Evolutionary conservation across 1,140 invertebrate genomes (phyloP).

Genomic region (Lithobius niger): DNA sequence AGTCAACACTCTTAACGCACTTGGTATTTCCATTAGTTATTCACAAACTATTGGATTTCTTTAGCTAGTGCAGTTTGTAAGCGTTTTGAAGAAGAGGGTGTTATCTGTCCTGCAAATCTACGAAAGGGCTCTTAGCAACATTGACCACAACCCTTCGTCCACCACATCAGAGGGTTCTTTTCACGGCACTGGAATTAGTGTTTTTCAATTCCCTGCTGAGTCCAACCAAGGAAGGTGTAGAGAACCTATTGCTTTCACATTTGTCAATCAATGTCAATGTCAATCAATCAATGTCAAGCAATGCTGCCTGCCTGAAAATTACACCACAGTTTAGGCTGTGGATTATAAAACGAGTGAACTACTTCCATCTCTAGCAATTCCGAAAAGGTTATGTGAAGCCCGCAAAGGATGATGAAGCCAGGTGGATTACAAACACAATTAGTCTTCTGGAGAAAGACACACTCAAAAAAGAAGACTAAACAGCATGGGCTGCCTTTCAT

Average conservation of each 20-base stretch:
- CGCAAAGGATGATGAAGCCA: background rate
- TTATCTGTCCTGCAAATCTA: background rate
- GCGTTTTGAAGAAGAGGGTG: too few species aligned
- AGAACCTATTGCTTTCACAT: slow-evolving; percentile 5
- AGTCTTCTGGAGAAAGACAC: background rate
- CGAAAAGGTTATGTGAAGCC: background rate
- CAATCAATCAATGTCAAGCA: background rate
- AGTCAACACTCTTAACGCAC: too few species aligned
- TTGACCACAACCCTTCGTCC: slow-evolving; percentile 20
- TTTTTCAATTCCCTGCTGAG: slow-evolving; percentile 11
- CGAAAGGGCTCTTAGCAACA: slow-evolving; percentile 14
- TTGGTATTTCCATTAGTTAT: too few species aligned
- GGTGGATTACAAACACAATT: background rate
- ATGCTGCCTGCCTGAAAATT: background rate
- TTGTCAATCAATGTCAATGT: too few species aligned
- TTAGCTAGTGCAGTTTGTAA: too few species aligned
- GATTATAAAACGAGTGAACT: background rate
- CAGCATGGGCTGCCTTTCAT: background rate
- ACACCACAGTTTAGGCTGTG: background rate
- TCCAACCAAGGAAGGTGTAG: background rate
- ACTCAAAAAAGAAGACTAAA: background rate
- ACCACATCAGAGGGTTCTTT: slow-evolving; percentile 17
- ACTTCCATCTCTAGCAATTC: background rate
- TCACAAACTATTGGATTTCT: too few species aligned
- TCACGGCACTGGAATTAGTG: slow-evolving; percentile 16